These are phyloP conservation scores for Corythornis madagascariensis DNA, from an alignment of 2,113 vertebrate species.

Conservation along the genomic window DNA sequence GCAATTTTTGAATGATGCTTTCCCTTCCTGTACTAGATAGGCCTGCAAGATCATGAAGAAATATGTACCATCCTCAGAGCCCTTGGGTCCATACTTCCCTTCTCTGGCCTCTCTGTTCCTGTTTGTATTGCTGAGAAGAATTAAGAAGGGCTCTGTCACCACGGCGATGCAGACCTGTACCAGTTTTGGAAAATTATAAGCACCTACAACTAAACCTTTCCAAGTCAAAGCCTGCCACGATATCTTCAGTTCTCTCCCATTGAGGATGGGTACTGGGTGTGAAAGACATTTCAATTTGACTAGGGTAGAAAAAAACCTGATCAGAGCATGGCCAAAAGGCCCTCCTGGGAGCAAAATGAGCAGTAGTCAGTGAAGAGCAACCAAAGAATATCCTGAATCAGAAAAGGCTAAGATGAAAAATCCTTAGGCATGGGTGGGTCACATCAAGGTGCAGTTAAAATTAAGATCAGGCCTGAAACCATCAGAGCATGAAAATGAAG, in stretches of 20 bases:
- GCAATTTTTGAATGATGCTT: neutral
- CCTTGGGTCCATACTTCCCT: neutral
- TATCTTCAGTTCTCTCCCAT: neutral
- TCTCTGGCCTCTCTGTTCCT: neutral
- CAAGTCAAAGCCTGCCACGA: neutral
- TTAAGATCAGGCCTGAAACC: neutral
- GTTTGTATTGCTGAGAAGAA: neutral
- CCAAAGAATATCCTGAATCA: neutral
- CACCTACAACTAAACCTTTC: neutral
- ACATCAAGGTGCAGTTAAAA: neutral
- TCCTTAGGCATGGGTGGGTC: neutral
- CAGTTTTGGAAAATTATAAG: conserved; percentile 1
- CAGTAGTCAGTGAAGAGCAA: neutral
- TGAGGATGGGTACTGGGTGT: neutral
- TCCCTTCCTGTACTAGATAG: neutral
- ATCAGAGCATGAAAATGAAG: neutral
- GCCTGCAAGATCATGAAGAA: neutral
- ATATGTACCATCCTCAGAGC: neutral
- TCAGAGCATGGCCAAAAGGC: neutral
- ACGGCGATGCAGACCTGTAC: neutral
- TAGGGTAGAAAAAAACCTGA: neutral
- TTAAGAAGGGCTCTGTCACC: neutral
- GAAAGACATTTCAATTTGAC: neutral
- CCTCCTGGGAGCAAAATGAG: neutral
- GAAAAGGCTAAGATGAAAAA: neutral